Conservation (phyloP, 2,888 invertebrate genomes). For the Campopleginae sp. region DNA sequence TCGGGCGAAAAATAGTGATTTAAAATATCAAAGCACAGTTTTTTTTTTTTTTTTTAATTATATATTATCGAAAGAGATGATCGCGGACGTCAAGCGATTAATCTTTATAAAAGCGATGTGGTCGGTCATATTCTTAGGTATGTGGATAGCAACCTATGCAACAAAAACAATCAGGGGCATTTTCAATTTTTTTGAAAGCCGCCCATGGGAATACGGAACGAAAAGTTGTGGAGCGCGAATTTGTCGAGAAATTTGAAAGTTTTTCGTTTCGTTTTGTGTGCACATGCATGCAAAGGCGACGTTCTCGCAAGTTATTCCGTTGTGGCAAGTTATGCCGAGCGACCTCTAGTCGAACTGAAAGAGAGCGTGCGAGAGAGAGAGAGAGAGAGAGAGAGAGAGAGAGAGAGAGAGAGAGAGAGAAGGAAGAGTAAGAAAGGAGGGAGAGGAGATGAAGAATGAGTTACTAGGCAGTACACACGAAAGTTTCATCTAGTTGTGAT, state of each 20-base stretch:
- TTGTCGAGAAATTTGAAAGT: slow-evolving; percentile 64
- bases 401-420: slow-evolving; percentile 11
- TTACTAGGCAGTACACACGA: slow-evolving; percentile 67
- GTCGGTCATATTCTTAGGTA: too few species aligned
- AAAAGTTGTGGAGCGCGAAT: slow-evolving; percentile 52
- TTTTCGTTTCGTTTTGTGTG: slow-evolving; percentile 67
- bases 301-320: slow-evolving; percentile 63
- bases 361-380: slow-evolving; percentile 13
- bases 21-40: too few species aligned
- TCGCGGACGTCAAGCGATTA: too few species aligned
- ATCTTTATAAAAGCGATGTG: too few species aligned
- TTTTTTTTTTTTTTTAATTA: too few species aligned
- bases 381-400: slow-evolving; percentile 16
- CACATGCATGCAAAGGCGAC: slow-evolving; percentile 60
- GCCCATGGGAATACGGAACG: slow-evolving; percentile 18
- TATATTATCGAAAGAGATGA: too few species aligned
- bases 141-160: too few species aligned
- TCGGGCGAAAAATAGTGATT: too few species aligned
- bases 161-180: neutral
- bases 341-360: slow-evolving; percentile 45
- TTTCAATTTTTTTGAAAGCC: neutral
- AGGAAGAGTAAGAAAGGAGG: slow-evolving; percentile 4
- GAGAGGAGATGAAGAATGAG: slow-evolving; percentile 63
- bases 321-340: slow-evolving; percentile 60
- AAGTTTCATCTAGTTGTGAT: slow-evolving; percentile 69